Base-by-base conservation (phyloP, 2,113 vertebrate species). In the Acrocephalus arundinaceus region DNA sequence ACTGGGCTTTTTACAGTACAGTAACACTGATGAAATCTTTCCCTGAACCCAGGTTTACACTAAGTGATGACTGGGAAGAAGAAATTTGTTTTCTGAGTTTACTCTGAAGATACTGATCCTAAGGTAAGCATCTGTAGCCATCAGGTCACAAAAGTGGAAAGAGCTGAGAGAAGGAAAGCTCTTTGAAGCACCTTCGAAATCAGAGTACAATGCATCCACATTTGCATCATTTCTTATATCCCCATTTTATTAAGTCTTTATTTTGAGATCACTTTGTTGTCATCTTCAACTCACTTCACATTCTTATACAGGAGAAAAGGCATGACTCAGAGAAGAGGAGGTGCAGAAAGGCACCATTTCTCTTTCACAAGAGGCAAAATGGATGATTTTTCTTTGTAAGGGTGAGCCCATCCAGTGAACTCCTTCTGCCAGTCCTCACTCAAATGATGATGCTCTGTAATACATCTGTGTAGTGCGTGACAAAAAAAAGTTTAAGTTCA, bases 401-500 rank as follows among this genome's bases (percentile, higher is more conserved):
- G 5, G 15, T 41, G 13, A 89, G 31, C 9, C 54, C 41, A 82
- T 8, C 14, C 54, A 48, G 37, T 9, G 51, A 82, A 14, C 3
- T 14, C 49, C 45, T 70, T 35, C 55, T 77, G 59, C 33, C 75
- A 41, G n/a, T 61, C 19, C 41, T 54, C 74, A 25, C n/a, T 33
- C 39, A 33, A 41, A 45, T 30, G 3, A 23, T 0, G 0, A 68
- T 1, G 9, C 10, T 72, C 52, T 23, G 5, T 22, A 80, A 55
- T 10, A 71, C 6, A 83, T 10, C 39, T 24, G 14, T 33, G 25
- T 25, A 23, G 12, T 15, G 15, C 1, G 0, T 1, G 9, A 61
- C 15, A 62, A 75, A 72, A 79, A 79, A 54, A 58, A 8, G 20
- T 8, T 39, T 19, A 19, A 49, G 8, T 23, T 79, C 52, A 59